Conservation (phyloP, 2,113 vertebrate genomes). For the Struthio camelus region DNA sequence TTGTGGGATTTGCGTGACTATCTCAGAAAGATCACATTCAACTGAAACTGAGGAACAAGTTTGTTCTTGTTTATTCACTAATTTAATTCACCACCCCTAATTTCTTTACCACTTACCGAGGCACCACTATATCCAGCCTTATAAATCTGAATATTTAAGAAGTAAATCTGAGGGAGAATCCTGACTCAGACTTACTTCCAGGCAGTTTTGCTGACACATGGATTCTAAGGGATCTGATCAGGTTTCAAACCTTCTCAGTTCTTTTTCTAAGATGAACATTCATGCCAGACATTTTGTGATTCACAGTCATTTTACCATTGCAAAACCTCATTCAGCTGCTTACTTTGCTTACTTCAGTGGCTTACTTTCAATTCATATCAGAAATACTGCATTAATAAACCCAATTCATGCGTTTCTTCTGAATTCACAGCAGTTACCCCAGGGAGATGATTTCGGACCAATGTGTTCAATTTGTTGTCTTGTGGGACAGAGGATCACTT, state of each 20-base stretch:
- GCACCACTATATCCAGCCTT: not conserved
- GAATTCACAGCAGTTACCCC: not conserved
- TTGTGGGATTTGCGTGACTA: not conserved
- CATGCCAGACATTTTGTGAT: conserved; percentile 18
- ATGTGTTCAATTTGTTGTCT: conserved; percentile 30
- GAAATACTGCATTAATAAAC: conserved; percentile 27
- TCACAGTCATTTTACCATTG: conserved; percentile 28
- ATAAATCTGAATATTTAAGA: not conserved
- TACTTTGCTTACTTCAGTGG: not conserved
- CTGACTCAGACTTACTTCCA: conserved; percentile 33
- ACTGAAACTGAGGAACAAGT: not conserved
- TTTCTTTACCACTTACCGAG: conserved; percentile 15
- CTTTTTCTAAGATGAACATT: conserved; percentile 36
- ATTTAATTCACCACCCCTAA: not conserved
- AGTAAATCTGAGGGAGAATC: not conserved
- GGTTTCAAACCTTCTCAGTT: conserved; percentile 33
- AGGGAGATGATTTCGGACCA: conserved; percentile 31
- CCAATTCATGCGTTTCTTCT: not conserved
- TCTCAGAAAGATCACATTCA: not conserved
- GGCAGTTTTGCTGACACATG: conserved; percentile 45
- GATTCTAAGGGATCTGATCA: conserved; percentile 14
- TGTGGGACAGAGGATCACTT: conserved; percentile 29
- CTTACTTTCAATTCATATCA: conserved; percentile 17
- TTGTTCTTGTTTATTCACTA: conserved; percentile 29
- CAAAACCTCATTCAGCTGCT: not conserved